Evolutionary conservation across 2,797 vertebrate species (phyloP), one percentile per base, ranked within the genome.

Genomic region (Pachyuromys duprasi): DNA sequence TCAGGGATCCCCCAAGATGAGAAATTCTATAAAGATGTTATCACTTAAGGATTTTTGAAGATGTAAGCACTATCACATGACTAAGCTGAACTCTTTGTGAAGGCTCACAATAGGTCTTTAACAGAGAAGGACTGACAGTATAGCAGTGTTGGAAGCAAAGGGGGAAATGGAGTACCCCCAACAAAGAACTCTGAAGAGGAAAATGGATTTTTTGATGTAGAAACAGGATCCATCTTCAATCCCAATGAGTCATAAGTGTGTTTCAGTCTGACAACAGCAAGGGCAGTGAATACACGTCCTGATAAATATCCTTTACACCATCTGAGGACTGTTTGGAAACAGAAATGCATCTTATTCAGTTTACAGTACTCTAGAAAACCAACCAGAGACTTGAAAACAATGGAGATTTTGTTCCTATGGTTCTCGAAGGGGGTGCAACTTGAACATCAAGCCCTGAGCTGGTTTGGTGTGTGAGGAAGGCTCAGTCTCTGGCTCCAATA

Each of bases 211-310:
- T 86, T 33, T 24, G 33, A 8, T 70, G 24, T 60, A 31, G n/a
- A 87, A 45, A 20, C 26, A 83, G 18, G 3, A 3, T 49, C 8
- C 1, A 12, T 17, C 2, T 0, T 9, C 20, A 88, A 15, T 15
- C 17, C 15, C 55, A 55, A 13, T 33, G 31, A 93, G 3, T 53
- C 49, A 24, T 6, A 63, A 4, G 3, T 45, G 18, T 57, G 49
- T 84, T 39, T 45, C 42, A 78, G 5, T 69, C 39, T 53, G 24
- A 17, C 18, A 57, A 80, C 72, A 42, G 4, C 2, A 62, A 69
- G 36, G 2, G 33, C 65, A 22, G 13, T 13, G 24, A 0, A 17
- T 62, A 36, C 0, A 0, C 26, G 36, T n/a, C 9, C 22, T 57
- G 49, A 39, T 28, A 57, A 84, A 33, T 1, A 49, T 5, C 18